Percentiles rank a stretch among this genome's conserved stretches.
Evolutionary conservation across 1,140 invertebrate genomes (phyloP).

Genomic region (Drosophila funebris): DNA sequence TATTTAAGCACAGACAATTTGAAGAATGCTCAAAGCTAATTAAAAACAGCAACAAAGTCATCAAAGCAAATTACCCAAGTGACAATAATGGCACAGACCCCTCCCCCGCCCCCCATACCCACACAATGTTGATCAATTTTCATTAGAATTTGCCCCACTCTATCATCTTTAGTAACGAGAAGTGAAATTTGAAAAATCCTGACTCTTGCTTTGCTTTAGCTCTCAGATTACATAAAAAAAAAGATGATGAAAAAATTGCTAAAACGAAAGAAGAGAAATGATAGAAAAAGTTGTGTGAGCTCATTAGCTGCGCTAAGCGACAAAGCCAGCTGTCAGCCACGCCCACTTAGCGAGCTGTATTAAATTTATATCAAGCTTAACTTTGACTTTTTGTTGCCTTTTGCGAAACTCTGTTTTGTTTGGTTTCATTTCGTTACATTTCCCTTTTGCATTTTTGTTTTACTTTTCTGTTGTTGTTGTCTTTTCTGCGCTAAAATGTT

Average conservation of each 20-base stretch:
- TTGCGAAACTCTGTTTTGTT: constrained; percentile 3
- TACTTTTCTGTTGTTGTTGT: constrained; percentile 17
- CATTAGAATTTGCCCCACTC: constrained; percentile 34
- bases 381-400: constrained; percentile 48
- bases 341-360: constrained; percentile 39
- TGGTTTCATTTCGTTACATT: constrained; percentile 16
- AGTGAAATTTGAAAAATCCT: constrained; percentile 32
- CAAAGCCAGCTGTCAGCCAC: constrained; percentile 25
- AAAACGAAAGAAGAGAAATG: not conserved
- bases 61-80: constrained; percentile 47
- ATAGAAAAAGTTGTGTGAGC: constrained; percentile 29
- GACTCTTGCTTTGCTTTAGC: constrained; percentile 14
- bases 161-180: not conserved
- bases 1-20: constrained; percentile 28
- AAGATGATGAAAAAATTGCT: not conserved
- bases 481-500: constrained; percentile 35
- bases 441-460: constrained; percentile 35
- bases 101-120: too few relatives aligned
- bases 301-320: constrained; percentile 41
- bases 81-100: constrained; percentile 39
- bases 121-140: constrained; percentile 66
- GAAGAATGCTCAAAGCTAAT: constrained; percentile 28
- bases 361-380: constrained; percentile 68
- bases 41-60: constrained; percentile 40
- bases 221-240: constrained; percentile 9